Percentiles rank a stretch among this genome's conserved stretches.
Evolutionary conservation across 2,888 invertebrate genomes (phyloP).

Genomic region (Pollenia angustigena): DNA sequence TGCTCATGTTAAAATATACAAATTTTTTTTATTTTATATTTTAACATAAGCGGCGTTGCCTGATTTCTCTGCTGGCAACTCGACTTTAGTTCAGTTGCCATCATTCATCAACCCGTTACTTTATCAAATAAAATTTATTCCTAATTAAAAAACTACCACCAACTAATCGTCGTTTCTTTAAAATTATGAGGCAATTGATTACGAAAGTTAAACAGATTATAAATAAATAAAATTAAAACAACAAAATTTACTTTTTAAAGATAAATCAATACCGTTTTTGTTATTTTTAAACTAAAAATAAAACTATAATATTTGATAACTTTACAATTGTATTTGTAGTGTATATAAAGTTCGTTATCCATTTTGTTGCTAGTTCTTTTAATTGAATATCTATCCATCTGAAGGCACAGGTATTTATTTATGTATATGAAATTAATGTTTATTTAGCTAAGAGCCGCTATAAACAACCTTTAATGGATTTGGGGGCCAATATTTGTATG

Average conservation of each 20-base stretch:
- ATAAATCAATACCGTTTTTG: constrained; percentile 34
- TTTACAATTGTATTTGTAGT: constrained; percentile 41
- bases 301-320: constrained; percentile 30
- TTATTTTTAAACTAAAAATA: constrained; percentile 15
- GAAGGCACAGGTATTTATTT: not conserved
- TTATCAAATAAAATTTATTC: not conserved
- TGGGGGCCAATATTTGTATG: not conserved
- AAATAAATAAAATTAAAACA: constrained; percentile 15
- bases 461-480: not conserved
- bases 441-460: not conserved
- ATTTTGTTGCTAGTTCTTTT: not conserved
- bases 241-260: constrained; percentile 11
- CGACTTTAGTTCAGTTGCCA: no score
- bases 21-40: no score
- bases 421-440: not conserved
- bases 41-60: no score
- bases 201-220: not conserved
- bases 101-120: no score
- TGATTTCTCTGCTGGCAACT: no score
- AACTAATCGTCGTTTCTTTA: not conserved
- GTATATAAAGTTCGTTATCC: constrained; percentile 30
- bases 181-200: constrained; percentile 17
- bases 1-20: no score
- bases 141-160: not conserved
- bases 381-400: not conserved